These are phyloP conservation scores for Sialia sialis DNA, from an alignment of 2,113 vertebrate species.

Conservation along the genomic window DNA sequence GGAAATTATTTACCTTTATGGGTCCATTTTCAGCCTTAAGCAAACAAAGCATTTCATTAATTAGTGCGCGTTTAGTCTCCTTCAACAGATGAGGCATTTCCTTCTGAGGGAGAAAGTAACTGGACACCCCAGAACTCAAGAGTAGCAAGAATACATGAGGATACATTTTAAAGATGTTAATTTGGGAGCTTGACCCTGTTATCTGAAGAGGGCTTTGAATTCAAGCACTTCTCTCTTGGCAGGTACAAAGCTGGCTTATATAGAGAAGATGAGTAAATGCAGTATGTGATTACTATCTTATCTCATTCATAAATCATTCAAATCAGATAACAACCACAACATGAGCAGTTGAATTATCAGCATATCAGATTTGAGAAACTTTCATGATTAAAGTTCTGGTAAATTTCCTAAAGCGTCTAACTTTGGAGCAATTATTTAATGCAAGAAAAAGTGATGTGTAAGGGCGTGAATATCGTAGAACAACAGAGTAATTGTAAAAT, in stretches of 20 bases:
- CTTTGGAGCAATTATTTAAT: neutral
- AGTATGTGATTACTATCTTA: conserved; percentile 34
- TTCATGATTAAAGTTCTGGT: neutral
- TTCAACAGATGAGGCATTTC: neutral
- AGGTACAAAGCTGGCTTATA: neutral
- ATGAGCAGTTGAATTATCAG: neutral
- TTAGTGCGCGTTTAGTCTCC: rapidly evolving
- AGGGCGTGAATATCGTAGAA: rapidly evolving
- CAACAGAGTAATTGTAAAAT: neutral
- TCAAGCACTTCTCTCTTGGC: neutral
- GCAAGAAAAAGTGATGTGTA: neutral
- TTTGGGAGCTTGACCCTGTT: neutral
- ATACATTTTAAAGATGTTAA: neutral
- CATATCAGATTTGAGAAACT: neutral
- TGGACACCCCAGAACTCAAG: neutral
- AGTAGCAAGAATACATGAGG: neutral
- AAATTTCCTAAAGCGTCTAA: neutral
- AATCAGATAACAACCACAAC: neutral
- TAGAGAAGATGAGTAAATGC: neutral
- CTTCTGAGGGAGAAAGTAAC: neutral
- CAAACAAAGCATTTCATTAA: conserved; percentile 10
- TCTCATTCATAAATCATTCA: neutral
- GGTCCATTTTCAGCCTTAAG: rapidly evolving
- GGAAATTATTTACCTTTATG: neutral
- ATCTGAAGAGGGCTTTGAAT: neutral